Evolutionary conservation across 30 jellyfish, hydroid and myxozoan genomes (phyloP).

Genomic region (Cassiopea andromeda): DNA sequence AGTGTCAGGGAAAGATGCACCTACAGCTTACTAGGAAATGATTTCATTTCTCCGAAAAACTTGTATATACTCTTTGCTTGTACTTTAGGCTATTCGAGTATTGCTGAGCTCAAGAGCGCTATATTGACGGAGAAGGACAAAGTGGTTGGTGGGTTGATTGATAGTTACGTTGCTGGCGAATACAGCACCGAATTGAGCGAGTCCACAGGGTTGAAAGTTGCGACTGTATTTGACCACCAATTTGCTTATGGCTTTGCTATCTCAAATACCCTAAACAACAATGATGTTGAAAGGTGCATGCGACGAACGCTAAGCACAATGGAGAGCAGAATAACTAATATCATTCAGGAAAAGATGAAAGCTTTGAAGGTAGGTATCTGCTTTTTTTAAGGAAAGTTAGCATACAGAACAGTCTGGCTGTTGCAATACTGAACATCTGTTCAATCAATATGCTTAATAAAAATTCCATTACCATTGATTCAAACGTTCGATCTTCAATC

Average conservation of each 20-base stretch:
- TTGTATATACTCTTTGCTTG: background rate
- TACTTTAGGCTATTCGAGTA: conserved; percentile 58
- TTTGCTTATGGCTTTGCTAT: conserved; percentile 96
- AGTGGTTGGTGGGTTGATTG: conserved; percentile 94
- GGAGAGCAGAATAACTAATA: conserved; percentile 86
- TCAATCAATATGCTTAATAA: no score
- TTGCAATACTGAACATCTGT: no score
- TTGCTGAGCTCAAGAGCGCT: conserved; percentile 71
- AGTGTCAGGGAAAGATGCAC: no score
- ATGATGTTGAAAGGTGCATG: conserved; percentile 89
- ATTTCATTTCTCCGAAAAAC: no score
- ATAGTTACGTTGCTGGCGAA: conserved; percentile 97
- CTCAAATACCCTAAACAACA: conserved; percentile 61
- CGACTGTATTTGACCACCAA: conserved; percentile 94
- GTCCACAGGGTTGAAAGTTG: conserved; percentile 77
- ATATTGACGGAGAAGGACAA: conserved; percentile 51
- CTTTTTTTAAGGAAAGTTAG: no score
- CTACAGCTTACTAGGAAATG: no score
- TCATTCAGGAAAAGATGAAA: conserved; percentile 77
- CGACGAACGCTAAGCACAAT: conserved; percentile 87
- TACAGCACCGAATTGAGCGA: conserved; percentile 57
- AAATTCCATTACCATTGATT: no score
- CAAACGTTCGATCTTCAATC: no score
- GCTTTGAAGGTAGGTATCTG: conserved; percentile 84
- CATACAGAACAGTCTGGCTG: no score